Evolutionary conservation across 2,888 invertebrate species (phyloP).

Genomic region (Phyllotreta cruciferae): DNA sequence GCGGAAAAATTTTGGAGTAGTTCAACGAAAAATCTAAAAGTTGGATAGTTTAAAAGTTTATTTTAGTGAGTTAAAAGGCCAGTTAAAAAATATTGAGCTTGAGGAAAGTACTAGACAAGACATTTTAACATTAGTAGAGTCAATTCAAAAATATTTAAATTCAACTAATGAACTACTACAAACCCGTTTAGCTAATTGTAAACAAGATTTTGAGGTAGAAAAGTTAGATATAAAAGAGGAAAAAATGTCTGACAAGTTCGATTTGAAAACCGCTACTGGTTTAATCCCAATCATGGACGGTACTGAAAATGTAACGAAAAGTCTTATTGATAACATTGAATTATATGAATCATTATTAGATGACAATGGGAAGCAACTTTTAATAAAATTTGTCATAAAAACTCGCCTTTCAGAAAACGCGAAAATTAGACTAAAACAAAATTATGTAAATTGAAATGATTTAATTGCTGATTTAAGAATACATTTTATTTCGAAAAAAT

Average conservation of each 20-base stretch:
- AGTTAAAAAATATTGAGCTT: no score
- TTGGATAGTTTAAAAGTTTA: no score
- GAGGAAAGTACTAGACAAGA: no score
- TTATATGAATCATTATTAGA: constrained; percentile 38
- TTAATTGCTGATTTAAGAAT: constrained; percentile 34
- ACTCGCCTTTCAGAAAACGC: constrained; percentile 29
- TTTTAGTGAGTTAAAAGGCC: no score
- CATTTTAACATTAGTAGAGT: no score
- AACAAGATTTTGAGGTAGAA: no score
- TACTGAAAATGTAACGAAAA: constrained; percentile 37
- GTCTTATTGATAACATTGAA: constrained; percentile 44
- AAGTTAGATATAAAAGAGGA: no score
- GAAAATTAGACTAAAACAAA: constrained; percentile 33
- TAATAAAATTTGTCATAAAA: constrained; percentile 40
- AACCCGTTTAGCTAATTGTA: no score
- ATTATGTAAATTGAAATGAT: constrained; percentile 25
- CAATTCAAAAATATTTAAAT: no score
- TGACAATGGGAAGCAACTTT: constrained; percentile 35
- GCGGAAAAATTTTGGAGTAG: no score
- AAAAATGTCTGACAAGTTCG: constrained; percentile 37
- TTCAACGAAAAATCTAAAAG: no score
- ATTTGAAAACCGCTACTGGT: constrained; percentile 37
- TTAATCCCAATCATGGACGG: constrained; percentile 36
- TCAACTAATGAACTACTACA: no score
- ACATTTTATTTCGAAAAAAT: constrained; percentile 36